These are phyloP conservation scores for Thyatira batis DNA, from an alignment of 2,888 invertebrate species.

Conservation along the genomic window DNA sequence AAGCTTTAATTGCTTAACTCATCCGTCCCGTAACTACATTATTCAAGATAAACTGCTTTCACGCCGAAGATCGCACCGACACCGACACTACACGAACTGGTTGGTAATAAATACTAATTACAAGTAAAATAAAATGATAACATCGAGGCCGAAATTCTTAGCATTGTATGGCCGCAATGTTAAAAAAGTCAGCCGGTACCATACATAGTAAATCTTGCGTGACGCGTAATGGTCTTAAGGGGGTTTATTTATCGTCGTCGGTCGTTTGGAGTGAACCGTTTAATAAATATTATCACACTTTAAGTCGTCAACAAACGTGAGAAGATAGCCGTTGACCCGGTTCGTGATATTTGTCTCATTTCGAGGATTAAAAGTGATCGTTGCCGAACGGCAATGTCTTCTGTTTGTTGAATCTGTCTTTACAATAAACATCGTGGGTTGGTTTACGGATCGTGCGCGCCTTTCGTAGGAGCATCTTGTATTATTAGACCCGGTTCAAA, in stretches of 20 bases:
- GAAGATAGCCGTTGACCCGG: conserved; percentile 79
- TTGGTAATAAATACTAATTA: conserved; percentile 80
- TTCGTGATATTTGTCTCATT: conserved; percentile 80
- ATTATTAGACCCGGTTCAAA: conserved; percentile 71
- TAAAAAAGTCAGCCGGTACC: conserved; percentile 61
- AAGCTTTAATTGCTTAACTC: conserved; percentile 75
- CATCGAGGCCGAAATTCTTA: conserved; percentile 70
- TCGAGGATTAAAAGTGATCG: conserved; percentile 76
- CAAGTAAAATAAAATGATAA: conserved; percentile 77
- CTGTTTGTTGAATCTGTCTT: conserved; percentile 71
- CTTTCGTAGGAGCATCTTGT: conserved; percentile 53
- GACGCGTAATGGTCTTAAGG: conserved; percentile 74
- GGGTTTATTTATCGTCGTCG: conserved; percentile 73
- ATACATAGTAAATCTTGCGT: conserved; percentile 77
- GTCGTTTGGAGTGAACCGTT: conserved; percentile 75
- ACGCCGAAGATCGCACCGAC: conserved; percentile 59
- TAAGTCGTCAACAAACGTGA: conserved; percentile 80
- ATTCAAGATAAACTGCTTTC: conserved; percentile 68
- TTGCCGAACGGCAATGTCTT: conserved; percentile 64
- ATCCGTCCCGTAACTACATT: conserved; percentile 65
- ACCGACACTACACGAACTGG: conserved; percentile 47
- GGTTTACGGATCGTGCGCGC: conserved; percentile 53
- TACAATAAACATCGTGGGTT: conserved; percentile 68
- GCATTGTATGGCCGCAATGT: conserved; percentile 53
- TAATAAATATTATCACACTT: conserved; percentile 82